phyloP scores from a whole-genome alignment of 2,888 invertebrate species.

The Drosophila austrosaltans region DNA sequence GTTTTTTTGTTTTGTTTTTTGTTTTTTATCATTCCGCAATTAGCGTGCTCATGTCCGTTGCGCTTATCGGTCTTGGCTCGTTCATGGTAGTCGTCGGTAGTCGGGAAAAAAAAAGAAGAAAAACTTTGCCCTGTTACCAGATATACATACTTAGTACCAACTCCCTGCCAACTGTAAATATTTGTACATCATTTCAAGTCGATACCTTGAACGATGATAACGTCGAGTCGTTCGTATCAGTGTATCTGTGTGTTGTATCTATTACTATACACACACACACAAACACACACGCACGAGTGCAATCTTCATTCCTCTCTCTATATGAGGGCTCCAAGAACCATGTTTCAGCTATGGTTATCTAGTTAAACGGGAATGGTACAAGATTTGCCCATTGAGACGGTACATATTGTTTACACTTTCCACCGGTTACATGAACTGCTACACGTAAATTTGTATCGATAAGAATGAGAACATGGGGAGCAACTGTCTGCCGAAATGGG shows the following conservation, averaged over 20 bases:
- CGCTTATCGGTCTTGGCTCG: conserved; percentile 62
- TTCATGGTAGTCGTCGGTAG: conserved; percentile 47
- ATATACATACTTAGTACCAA: conserved; percentile 4
- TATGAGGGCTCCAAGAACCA: conserved; percentile 30
- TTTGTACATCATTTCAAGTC: conserved; percentile 69
- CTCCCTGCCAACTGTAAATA: conserved; percentile 62
- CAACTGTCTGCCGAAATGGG: conserved; percentile 13
- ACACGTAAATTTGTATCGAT: conserved; percentile 53
- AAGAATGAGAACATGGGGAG: conserved; percentile 54
- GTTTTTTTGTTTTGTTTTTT: conserved; percentile 5
- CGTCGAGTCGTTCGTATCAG: conserved; percentile 11
- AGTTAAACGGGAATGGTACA: conserved; percentile 57
- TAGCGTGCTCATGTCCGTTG: conserved; percentile 70
- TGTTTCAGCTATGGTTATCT: conserved; percentile 64
- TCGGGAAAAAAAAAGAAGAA: conserved; percentile 43
- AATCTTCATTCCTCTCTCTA: conserved; percentile 26
- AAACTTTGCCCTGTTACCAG: conserved; percentile 47
- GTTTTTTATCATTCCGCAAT: conserved; percentile 76
- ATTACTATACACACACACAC: conserved; percentile 48
- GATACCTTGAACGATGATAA: conserved; percentile 70
- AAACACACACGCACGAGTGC: conserved; percentile 30
- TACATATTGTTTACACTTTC: conserved; percentile 53
- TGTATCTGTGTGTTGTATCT: conserved; percentile 34
- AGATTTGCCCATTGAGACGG: conserved; percentile 74
- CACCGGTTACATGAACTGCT: conserved; percentile 38